These are phyloP conservation scores for Odontocolon sp. DNA, from an alignment of 2,888 invertebrate species.

Conservation along the genomic window DNA sequence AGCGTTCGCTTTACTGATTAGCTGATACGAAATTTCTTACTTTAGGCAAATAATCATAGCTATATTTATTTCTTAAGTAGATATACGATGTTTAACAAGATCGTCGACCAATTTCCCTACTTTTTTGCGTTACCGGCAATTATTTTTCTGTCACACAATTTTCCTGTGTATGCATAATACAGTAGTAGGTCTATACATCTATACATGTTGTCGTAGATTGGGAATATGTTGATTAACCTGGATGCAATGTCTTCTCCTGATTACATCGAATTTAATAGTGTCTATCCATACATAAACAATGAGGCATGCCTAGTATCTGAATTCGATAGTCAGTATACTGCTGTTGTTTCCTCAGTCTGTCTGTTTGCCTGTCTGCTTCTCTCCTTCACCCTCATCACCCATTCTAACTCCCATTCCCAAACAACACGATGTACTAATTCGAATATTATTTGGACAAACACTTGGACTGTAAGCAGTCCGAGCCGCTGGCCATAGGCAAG, in stretches of 20 bases:
- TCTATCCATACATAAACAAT: neutral
- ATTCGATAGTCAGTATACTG: conserved; percentile 2
- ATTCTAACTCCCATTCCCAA: conserved; percentile 33
- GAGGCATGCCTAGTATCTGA: conserved; percentile 5
- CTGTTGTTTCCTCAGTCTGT: conserved; percentile 23
- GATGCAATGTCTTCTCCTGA: conserved; percentile 20
- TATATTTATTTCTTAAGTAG: no score
- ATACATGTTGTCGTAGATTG: conserved; percentile 7
- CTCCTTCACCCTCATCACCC: no score
- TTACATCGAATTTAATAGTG: conserved; percentile 24
- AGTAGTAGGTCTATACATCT: no score
- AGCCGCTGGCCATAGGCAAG: neutral
- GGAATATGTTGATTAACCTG: neutral
- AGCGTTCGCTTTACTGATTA: no score
- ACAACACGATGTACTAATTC: conserved; percentile 65
- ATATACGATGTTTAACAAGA: no score
- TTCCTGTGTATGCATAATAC: neutral
- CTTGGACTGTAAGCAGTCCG: conserved; percentile 11
- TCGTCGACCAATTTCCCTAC: no score
- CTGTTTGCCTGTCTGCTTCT: conserved; percentile 16
- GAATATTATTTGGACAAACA: conserved; percentile 74
- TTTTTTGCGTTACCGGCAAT: no score
- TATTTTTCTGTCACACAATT: no score
- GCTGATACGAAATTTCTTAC: no score
- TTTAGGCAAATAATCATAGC: no score